These are phyloP conservation scores for Lochmaea crataegi DNA, from an alignment of 2,888 invertebrate genomes.

Conservation along the genomic window DNA sequence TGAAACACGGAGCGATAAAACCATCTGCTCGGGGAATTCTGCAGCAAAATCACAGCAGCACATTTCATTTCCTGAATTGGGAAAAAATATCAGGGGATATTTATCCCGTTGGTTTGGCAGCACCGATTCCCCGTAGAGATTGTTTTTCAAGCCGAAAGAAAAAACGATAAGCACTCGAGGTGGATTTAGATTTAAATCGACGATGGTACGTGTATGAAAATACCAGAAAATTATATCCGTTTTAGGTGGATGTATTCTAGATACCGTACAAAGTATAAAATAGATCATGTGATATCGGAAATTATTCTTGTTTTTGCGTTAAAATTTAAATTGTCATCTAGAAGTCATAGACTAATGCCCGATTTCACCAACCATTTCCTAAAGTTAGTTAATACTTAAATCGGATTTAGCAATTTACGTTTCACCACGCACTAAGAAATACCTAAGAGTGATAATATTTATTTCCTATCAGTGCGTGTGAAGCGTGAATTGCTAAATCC, in stretches of 20 bases:
- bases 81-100: constrained; percentile 27
- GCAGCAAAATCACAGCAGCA: constrained; percentile 24
- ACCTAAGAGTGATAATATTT: too few relatives aligned
- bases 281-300: too few relatives aligned
- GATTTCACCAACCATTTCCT: too few relatives aligned
- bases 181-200: not conserved
- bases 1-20: constrained; percentile 25
- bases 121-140: constrained; percentile 20
- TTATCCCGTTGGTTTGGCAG: constrained; percentile 25
- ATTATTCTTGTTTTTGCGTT: too few relatives aligned
- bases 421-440: too few relatives aligned
- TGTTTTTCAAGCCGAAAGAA: constrained; percentile 6
- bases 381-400: too few relatives aligned
- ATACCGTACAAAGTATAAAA: too few relatives aligned
- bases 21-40: constrained; percentile 26
- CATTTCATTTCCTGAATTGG: constrained; percentile 27
- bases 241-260: not conserved
- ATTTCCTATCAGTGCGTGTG: too few relatives aligned
- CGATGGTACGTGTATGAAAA: not conserved
- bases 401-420: too few relatives aligned
- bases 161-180: constrained; percentile 9
- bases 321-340: too few relatives aligned
- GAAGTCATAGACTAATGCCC: too few relatives aligned
- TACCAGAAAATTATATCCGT: not conserved
- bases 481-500: too few relatives aligned